Base-by-base conservation (phyloP, 2,888 invertebrate genomes). In the Thereva unica region DNA sequence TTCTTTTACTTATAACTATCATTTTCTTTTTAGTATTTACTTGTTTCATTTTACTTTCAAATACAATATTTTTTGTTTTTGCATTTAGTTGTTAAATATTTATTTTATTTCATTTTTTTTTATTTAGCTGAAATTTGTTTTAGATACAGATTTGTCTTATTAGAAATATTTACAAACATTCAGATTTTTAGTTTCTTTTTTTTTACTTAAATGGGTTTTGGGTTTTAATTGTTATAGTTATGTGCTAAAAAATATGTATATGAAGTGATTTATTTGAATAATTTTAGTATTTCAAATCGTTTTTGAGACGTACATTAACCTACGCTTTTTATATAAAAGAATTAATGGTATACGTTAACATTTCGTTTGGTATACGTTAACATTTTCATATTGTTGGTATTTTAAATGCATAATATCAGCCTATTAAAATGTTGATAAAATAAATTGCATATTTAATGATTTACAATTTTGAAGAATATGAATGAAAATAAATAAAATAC, bases 141-240 rank as follows among this genome's bases (percentile, higher is more conserved):
- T 55, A 55, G 49, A 59, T 55, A 65, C 55, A 55, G 49, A 55
- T 65, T 65, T 65, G 64, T 64, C 61, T 53, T 10, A 61, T 47
- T 49, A 56, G 56, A 65, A 65, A 34, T 49, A 55, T 53, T 56
- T 53, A 65, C 55, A 64, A 45, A 55, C 49, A 65, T 35, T n/a
- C 38, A 44, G 37, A 53, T 54, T 56, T 9, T 53, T 66, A 37
- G 38, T 66, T 12, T 37, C 35, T 45, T 41, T 57, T 40, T n/a
- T 50, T 56, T 66, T 57, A 45, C 23, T 23, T 23, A 44, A 6
- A 53, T 49, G 23, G 50, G 9, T 63, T 63, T 49, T 45, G 49
- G 50, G 34, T 61, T 35, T 44, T 23, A 63, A 52, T 41, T 5
- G 50, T 50, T 41, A 59, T 34, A n/a, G 34, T 4, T 5, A 23